Conservation (phyloP, 2,113 vertebrate species). For the Cryptomyrus ogoouensis region DNA sequence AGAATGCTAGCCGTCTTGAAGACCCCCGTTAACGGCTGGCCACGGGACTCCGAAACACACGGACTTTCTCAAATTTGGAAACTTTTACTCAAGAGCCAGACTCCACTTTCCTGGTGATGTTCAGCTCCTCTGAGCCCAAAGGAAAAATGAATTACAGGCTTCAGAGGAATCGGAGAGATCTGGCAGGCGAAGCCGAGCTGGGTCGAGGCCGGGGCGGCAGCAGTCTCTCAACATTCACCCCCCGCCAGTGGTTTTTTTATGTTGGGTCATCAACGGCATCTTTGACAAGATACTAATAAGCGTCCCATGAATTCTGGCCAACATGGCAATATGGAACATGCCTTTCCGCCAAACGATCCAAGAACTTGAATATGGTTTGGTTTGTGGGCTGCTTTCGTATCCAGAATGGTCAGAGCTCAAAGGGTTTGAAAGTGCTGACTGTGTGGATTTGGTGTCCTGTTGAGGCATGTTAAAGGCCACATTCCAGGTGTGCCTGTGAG, state of each 20-base stretch:
- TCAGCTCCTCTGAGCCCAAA: background rate
- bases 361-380: background rate
- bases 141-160: background rate
- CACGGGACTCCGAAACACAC: background rate
- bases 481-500: slow-evolving; percentile 4
- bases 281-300: background rate
- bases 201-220: background rate
- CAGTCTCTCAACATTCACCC: too few relatives aligned
- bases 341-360: background rate
- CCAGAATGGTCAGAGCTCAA: background rate
- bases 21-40: background rate
- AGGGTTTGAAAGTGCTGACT: slow-evolving; percentile 11
- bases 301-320: background rate
- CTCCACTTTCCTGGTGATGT: background rate
- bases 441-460: background rate
- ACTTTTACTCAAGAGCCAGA: background rate
- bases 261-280: background rate
- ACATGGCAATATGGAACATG: background rate
- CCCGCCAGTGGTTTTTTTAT: background rate
- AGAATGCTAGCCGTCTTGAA: background rate
- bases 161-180: background rate
- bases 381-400: background rate
- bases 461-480: background rate
- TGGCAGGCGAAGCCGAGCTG: background rate
- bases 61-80: background rate